Base-by-base conservation (phyloP, 2,113 vertebrate genomes). In the Promerops cafer region DNA sequence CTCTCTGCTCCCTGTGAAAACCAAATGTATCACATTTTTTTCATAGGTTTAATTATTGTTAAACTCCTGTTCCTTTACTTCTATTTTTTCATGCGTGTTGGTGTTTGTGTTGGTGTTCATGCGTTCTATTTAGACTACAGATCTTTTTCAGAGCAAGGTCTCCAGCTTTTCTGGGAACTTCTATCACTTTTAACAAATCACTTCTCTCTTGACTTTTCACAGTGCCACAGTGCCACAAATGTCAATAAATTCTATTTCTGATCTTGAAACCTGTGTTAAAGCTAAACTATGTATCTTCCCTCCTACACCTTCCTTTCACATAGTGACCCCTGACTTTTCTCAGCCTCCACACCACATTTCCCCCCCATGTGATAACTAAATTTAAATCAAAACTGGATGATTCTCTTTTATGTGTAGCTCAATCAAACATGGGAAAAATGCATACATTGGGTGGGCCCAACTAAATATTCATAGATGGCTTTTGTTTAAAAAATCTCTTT, bases 311-410 rank as follows among this genome's bases (percentile, higher is more conserved):
- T 96, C 92, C 68, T 89, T 87, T 92, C 52, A 81, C 40, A 53
- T 39, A 68, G 76, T 56, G 60, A 93, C 56, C 61, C 16, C 31
- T 60, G 68, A 77, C 64, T 80, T 66, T 80, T 54, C 68, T 74
- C 75, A 90, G 79, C 96, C 93, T 92, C 44, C 94, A 71, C 31
- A 77, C 18, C 90, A 92, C 52, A 90, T 77, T 95, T 90, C 44
- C 72, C 37, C 80, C 28, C 83, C 28, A 81, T 37, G 11, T 15
- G 20, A 81, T 3, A 60, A 37, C 56, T 88, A 90, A 91, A 91
- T 81, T 93, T 93, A 93, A 86, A 93, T 28, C 35, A 77, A 86
- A 68, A 59, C 31, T 66, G 42, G 28, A 71, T 90, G 14, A 69
- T 17, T 69, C 30, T 81, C 35, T 61, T 57, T 85, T 26, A 77